Base-by-base conservation (phyloP, 2,888 invertebrate genomes). In the Apamea anceps region DNA sequence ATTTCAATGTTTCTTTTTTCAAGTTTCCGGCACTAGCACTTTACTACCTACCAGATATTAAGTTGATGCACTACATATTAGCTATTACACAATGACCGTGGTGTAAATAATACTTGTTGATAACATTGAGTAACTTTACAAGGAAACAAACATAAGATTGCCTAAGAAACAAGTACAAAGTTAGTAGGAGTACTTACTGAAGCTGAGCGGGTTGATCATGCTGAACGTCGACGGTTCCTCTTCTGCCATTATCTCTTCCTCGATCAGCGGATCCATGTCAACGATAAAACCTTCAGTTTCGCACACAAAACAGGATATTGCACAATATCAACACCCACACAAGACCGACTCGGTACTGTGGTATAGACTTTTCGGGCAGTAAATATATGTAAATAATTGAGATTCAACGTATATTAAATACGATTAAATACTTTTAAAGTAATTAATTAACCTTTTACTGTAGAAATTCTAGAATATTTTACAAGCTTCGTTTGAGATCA, bases 191-290 rank as follows among this genome's bases (percentile, higher is more conserved):
- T 57, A 67, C 91, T 93, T 82, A 94, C 94, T 88, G 28, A 91
- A 85, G 48, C 90, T 90, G 25, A 93, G 60, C 0, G 94, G 94
- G 76, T 94, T 92, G 57, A 90, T 68, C 80, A 92, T 90, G 28
- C 86, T 80, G 67, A 82, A 75, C 25, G 73, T 73, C n/a, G 82
- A 68, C 57, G 77, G 68, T 51, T 75, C 81, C 42, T 84, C 84
- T 28, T 84, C 84, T n/a, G 81, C 81, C 81, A 82, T 78, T 7
- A 82, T 81, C 51, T 87, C 86, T 72, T 92, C 89, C 42, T 89
- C 85, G 21, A 87, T 74, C 12, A 90, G 66, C n/a, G 89, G 85
- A 28, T 91, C 92, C 93, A 93, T 93, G 68, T 66, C 73, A 82
- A 67, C 25, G 65, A 54, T 68, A 75, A 78, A 66, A 79, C 75